Percentiles rank a stretch among this genome's conserved stretches.
Evolutionary conservation across 2,113 vertebrate species (phyloP).

Genomic region (Rhizomys pruinosus): DNA sequence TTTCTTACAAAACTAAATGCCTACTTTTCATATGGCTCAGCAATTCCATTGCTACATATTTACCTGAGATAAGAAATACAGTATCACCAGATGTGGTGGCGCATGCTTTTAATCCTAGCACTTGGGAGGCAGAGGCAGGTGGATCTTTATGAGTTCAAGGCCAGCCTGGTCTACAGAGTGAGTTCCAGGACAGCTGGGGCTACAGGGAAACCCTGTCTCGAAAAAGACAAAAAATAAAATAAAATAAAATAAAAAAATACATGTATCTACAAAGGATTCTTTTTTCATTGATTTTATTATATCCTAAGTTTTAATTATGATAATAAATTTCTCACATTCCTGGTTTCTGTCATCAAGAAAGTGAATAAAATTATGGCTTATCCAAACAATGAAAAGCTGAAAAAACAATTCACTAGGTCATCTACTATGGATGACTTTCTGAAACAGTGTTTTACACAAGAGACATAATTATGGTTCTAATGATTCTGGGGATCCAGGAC

Average conservation of each 20-base stretch:
- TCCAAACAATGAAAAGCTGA: background rate
- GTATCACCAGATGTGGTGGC: too few relatives aligned
- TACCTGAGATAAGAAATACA: background rate
- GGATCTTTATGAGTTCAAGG: too few relatives aligned
- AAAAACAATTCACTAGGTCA: background rate
- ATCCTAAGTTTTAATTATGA: background rate
- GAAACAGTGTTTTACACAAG: background rate
- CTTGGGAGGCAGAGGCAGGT: too few relatives aligned
- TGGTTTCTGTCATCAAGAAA: constrained; percentile 4
- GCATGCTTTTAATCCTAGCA: too few relatives aligned
- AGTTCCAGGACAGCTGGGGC: too few relatives aligned
- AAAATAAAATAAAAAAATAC: too few relatives aligned
- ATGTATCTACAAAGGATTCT: background rate
- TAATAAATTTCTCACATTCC: background rate
- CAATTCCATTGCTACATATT: background rate
- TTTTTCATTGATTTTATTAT: background rate
- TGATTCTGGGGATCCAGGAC: background rate
- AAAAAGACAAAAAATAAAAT: too few relatives aligned
- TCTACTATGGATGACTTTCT: background rate
- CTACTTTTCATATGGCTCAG: background rate
- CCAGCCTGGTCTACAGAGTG: too few relatives aligned
- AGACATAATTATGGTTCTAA: background rate
- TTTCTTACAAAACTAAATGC: constrained; percentile 24
- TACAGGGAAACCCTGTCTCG: too few relatives aligned
- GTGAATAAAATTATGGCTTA: background rate